These are phyloP conservation scores for Monopis laevigella DNA, from an alignment of 2,888 invertebrate genomes.

Conservation along the genomic window DNA sequence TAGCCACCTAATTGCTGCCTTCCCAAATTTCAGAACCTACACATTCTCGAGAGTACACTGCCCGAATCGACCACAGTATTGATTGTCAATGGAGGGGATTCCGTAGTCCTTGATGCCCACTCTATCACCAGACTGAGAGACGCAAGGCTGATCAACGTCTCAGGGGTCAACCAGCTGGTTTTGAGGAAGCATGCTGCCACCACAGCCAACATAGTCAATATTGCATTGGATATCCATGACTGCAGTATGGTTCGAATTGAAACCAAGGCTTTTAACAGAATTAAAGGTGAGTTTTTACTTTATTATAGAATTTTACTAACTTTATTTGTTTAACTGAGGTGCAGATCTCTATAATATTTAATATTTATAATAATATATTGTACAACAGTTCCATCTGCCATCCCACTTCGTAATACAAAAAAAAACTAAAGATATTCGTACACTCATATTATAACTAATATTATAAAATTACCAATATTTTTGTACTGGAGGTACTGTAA, in stretches of 20 bases:
- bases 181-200: slow-evolving; percentile 70
- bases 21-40: slow-evolving; percentile 51
- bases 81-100: slow-evolving; percentile 63
- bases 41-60: slow-evolving; percentile 57
- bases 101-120: slow-evolving; percentile 61
- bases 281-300: slow-evolving; percentile 61
- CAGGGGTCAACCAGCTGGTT: slow-evolving; percentile 57
- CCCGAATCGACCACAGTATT: slow-evolving; percentile 69
- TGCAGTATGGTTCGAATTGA: slow-evolving; percentile 70
- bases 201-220: slow-evolving; percentile 66
- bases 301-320: too few relatives aligned
- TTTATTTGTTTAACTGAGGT: too few relatives aligned
- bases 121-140: slow-evolving; percentile 66
- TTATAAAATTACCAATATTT: too few relatives aligned
- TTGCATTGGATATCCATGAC: slow-evolving; percentile 68
- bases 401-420: too few relatives aligned
- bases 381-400: too few relatives aligned
- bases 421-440: too few relatives aligned
- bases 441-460: too few relatives aligned
- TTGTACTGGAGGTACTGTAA: too few relatives aligned
- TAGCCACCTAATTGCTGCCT: too few relatives aligned
- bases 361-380: too few relatives aligned
- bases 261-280: slow-evolving; percentile 70
- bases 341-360: too few relatives aligned
- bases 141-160: slow-evolving; percentile 62